phyloP scores from a whole-genome alignment of 2,797 vertebrate genomes.

The Pipistrellus pipistrellus region DNA sequence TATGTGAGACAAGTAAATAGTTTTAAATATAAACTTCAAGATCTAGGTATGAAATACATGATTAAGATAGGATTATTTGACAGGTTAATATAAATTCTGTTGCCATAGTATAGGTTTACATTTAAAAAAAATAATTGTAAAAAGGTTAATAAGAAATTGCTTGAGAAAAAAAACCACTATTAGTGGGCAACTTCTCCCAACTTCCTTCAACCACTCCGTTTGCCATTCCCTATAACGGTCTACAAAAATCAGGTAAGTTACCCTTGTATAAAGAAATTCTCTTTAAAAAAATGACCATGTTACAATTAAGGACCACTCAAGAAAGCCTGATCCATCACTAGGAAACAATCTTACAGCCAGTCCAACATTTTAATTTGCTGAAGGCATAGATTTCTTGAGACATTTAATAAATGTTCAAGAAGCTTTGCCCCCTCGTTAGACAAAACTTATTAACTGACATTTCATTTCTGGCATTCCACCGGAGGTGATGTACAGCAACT shows the following conservation, averaged over 20 bases:
- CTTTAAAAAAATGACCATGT: neutral
- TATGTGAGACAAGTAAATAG: slow-evolving; percentile 22
- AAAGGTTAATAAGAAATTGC: slow-evolving; percentile 15
- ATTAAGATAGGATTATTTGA: neutral
- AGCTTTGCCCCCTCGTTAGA: slow-evolving; percentile 5
- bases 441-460: neutral
- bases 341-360: slow-evolving; percentile 11
- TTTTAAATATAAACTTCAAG: slow-evolving; percentile 61
- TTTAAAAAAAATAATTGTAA: slow-evolving; percentile 15
- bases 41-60: slow-evolving; percentile 42
- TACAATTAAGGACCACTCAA: neutral
- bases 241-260: neutral
- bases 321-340: neutral
- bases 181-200: neutral
- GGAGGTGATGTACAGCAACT: neutral
- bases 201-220: neutral
- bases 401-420: slow-evolving; percentile 7
- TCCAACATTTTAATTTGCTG: slow-evolving; percentile 52
- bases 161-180: neutral
- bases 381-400: slow-evolving; percentile 33
- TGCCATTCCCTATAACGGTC: neutral
- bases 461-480: slow-evolving; percentile 39
- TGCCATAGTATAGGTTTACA: neutral
- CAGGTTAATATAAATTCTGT: neutral
- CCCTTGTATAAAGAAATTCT: neutral